Base-by-base conservation (phyloP, 2,797 vertebrate species). In the Atherinosoma microstoma region DNA sequence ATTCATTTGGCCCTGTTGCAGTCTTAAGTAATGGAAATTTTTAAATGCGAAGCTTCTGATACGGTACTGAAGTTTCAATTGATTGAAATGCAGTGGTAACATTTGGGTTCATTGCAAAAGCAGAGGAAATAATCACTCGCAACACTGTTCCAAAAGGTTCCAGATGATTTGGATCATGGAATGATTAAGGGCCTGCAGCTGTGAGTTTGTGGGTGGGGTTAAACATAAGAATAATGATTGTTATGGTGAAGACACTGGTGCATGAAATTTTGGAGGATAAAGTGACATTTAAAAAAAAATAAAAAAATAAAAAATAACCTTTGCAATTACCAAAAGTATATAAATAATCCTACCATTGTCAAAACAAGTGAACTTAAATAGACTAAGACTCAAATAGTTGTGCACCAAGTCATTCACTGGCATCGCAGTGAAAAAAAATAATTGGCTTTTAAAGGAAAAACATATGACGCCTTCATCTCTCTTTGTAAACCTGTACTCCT, bases 101-200 rank as follows among this genome's bases (percentile, higher is more conserved):
- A 18, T 24, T 62, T 49, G 22, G 24, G 32, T 65, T 57, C 29
- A 45, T 42, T 38, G 15, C 45, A 49, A 71, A 64, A 67, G 42
- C 8, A 40, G 12, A 57, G 51, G 6, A 57, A 35, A 29, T 16
- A 27, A 67, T 51, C 7, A 6, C 35, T 79, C 18, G 7, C 35
- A 30, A 61, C 71, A 45, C 3, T 24, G 3, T 22, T n/a, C 56
- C 0, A 11, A 34, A 47, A 58, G 34, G 40, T 63, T 64, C n/a
- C 61, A 64, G 63, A 59, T 59, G 51, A 79, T 59, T 66, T 30
- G 35, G 35, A 83, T 75, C 16, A 27, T 2, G 24, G 49, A 2
- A 58, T 42, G 73, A 62, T 65, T 30, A 49, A 78, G 54, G 4
- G 59, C 4, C 47, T 49, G 68, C 83, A 85, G 78, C 83, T 82